Evolutionary conservation across 1,140 invertebrate species (phyloP).

Genomic region (Drosophila eugracilis): DNA sequence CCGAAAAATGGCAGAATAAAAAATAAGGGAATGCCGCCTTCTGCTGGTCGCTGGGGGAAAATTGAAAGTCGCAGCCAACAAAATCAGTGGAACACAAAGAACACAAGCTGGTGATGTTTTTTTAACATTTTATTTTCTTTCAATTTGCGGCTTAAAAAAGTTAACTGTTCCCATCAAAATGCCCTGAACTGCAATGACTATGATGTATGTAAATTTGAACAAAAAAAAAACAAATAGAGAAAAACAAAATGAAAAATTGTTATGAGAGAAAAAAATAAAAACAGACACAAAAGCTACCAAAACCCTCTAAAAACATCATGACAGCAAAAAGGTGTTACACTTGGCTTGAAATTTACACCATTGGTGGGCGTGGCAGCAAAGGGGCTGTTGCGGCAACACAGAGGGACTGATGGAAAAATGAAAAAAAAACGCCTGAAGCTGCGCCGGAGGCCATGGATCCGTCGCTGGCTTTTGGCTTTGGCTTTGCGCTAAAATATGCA

Average conservation of each 20-base stretch:
- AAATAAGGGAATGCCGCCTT: conserved; percentile 13
- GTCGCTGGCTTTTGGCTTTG: conserved; percentile 50
- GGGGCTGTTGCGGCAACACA: not conserved
- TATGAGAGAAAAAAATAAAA: conserved; percentile 16
- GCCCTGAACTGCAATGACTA: conserved; percentile 39
- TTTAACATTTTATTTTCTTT: conserved; percentile 51
- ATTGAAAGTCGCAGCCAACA: conserved; percentile 45
- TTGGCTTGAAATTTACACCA: conserved; percentile 71
- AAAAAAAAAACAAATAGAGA: conserved; percentile 22
- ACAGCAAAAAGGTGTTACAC: conserved; percentile 78
- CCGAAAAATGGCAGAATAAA: conserved; percentile 23
- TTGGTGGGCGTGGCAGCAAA: not conserved
- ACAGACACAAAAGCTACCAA: conserved; percentile 30
- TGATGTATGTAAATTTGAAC: conserved; percentile 56
- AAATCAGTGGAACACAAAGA: conserved; percentile 39
- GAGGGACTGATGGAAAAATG: not conserved
- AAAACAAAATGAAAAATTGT: conserved; percentile 12
- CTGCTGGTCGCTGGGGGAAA: conserved; percentile 30
- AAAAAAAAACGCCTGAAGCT: conserved; percentile 1
- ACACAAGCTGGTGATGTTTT: conserved; percentile 23
- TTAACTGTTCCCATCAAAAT: conserved; percentile 38
- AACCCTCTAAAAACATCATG: conserved; percentile 54
- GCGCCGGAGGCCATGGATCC: conserved; percentile 24
- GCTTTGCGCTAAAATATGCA: conserved; percentile 72
- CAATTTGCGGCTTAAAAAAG: conserved; percentile 56